Conservation (phyloP, 2,888 invertebrate genomes). For the Cosmorhoe ocellata region DNA sequence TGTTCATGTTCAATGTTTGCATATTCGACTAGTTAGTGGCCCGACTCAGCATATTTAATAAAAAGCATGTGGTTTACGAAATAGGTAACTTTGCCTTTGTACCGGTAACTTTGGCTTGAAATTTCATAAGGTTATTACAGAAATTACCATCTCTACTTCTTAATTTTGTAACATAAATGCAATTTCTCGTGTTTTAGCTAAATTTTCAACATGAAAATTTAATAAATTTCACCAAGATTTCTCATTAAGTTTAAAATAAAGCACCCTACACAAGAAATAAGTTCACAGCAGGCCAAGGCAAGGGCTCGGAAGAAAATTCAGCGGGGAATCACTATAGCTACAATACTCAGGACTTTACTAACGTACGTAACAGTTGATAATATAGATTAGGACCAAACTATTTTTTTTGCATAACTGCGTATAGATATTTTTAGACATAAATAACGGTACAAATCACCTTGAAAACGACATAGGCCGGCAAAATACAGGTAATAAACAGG, state of each 20-base stretch:
- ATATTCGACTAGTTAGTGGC: too few relatives aligned
- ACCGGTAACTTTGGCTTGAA: too few relatives aligned
- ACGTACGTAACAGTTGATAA: neutral
- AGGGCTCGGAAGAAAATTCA: conserved; percentile 20
- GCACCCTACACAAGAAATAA: conserved; percentile 13
- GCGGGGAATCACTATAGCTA: conserved; percentile 19
- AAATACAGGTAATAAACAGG: conserved; percentile 43
- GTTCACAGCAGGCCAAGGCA: conserved; percentile 22
- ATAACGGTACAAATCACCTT: conserved; percentile 19
- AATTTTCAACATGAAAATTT: conserved; percentile 21
- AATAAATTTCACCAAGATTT: conserved; percentile 17
- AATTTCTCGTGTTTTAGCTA: conserved; percentile 11
- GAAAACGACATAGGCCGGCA: conserved; percentile 23
- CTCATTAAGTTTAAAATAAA: conserved; percentile 17
- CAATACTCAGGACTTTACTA: conserved; percentile 10
- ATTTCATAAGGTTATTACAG: too few relatives aligned
- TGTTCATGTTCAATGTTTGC: conserved; percentile 7
- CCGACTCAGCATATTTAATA: too few relatives aligned
- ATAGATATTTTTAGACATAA: too few relatives aligned
- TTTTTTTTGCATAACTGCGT: too few relatives aligned
- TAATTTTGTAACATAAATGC: too few relatives aligned
- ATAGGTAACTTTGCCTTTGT: too few relatives aligned
- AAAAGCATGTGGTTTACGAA: too few relatives aligned
- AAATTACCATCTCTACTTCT: too few relatives aligned
- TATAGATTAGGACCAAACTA: too few relatives aligned